phyloP scores from a whole-genome alignment of 2,888 invertebrate genomes.

The Polylopha cassiicola region DNA sequence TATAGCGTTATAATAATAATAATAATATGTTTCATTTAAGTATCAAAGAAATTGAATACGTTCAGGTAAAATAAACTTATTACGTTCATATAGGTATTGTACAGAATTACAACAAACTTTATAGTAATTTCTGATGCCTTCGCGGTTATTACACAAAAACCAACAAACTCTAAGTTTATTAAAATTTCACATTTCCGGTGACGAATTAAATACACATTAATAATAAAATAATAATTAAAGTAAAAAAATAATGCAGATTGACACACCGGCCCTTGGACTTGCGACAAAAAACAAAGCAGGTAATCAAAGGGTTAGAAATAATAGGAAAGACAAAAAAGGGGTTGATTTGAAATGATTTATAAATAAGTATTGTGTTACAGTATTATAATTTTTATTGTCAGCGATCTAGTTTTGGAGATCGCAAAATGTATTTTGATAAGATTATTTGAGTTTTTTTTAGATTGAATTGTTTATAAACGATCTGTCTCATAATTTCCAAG shows the following conservation, averaged over 20 bases:
- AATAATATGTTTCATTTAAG: too few species aligned
- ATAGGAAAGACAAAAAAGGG: constrained; percentile 59
- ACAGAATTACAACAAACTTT: too few species aligned
- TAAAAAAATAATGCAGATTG: constrained; percentile 55
- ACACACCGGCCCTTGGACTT: constrained; percentile 51
- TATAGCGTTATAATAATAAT: too few species aligned
- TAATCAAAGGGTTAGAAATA: constrained; percentile 68
- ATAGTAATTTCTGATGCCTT: too few species aligned
- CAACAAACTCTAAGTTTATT: too few species aligned
- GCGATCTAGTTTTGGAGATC: constrained; percentile 40
- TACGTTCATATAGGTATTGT: too few species aligned
- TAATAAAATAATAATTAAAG: constrained; percentile 48
- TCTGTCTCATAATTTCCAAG: neutral
- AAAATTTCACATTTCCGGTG: too few species aligned
- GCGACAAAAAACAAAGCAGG: constrained; percentile 55
- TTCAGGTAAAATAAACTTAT: too few species aligned
- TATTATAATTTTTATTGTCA: constrained; percentile 33
- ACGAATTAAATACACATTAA: constrained; percentile 7
- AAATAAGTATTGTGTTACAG: constrained; percentile 45
- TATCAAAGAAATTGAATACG: too few species aligned
- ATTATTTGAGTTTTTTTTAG: neutral
- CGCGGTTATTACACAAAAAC: too few species aligned
- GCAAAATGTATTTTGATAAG: constrained; percentile 1
- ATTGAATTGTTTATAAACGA: neutral
- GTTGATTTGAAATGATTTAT: constrained; percentile 51